Base-by-base conservation (phyloP, 2,888 invertebrate species). In the Brenthis daphne region DNA sequence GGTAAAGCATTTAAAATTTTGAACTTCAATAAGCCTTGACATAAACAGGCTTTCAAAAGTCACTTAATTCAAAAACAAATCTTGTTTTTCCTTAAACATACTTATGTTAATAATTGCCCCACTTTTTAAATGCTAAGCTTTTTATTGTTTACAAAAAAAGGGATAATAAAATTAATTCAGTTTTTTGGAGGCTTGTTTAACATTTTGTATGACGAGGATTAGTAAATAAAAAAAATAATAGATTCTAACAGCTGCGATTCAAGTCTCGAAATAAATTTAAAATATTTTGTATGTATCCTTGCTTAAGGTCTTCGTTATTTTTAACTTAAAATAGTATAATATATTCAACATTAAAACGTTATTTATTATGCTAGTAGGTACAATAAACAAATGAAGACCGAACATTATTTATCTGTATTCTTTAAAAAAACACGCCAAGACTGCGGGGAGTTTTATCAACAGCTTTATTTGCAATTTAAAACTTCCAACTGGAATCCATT, bases 401-500 rank as follows among this genome's bases (percentile, higher is more conserved):
- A 48, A 55, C 13, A 43, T 14, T 65, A 11, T 69, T 20, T 57
- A 51, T 24, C 47, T 20, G 56, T 56, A 33, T 63, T 29, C 50
- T 16, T 60, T 50, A 60, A 50, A 43, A 43, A 60, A 60, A 50
- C 60, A 50, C 29, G 13, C 33, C 12, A 50, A 60, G 60, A 24
- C 47, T 48, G 29, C 58, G 47, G 12, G 48, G 58, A n/a, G n/a
- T 60, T 60, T 60, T 60, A 60, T 60, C 16, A 60, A 60, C 48
- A 60, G 50, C 48, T 16, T 50, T 60, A 60, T 60, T 60, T 60
- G 60, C 60, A 50, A 60, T 60, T 60, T 50, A 50, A 50, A 60
- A 50, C 29, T 60, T 48, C 60, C 50, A 60, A 60, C 60, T 60
- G 60, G 11, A 60, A 60, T 50, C 60, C 60, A 60, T 60, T 60